Conservation (phyloP, 2,113 vertebrate species). For the Mormyrus iriodes region DNA sequence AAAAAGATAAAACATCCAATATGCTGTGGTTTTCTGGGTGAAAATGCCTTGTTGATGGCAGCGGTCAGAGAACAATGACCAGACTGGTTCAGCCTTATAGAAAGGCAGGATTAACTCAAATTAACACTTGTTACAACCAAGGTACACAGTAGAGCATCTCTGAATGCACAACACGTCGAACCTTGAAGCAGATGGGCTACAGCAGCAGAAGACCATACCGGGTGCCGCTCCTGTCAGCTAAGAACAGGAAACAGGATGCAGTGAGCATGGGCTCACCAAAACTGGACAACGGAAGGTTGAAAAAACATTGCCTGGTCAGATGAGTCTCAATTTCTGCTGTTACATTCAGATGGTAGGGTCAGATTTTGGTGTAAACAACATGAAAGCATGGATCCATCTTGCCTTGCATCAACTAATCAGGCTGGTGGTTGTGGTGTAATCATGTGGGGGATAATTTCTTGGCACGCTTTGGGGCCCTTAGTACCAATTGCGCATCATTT, state of each 20-base stretch:
- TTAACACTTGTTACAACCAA: not conserved
- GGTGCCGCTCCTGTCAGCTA: not conserved
- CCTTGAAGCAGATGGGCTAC: not conserved
- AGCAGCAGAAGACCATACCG: not conserved
- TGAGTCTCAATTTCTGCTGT: not conserved
- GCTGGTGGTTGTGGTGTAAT: not conserved
- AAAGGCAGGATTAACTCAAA: not conserved
- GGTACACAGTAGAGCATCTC: not conserved
- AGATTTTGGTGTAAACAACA: too few relatives aligned
- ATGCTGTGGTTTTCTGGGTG: too few relatives aligned
- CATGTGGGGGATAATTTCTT: not conserved
- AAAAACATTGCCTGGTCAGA: not conserved
- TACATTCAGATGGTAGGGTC: too few relatives aligned
- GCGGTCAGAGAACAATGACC: not conserved
- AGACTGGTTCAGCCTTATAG: too few relatives aligned
- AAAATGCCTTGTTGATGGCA: not conserved
- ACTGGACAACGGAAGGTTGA: not conserved
- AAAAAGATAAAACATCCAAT: too few relatives aligned
- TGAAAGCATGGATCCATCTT: too few relatives aligned
- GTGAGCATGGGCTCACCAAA: not conserved
- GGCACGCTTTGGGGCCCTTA: not conserved
- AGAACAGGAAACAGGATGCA: not conserved
- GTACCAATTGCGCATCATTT: not conserved
- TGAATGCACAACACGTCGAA: not conserved
- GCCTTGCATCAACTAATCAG: not conserved